A percentile compares a stretch with the other conserved stretches of the same genome.
These are phyloP conservation scores for Saguinus imperator DNA, from an alignment of 2,113 vertebrate genomes.

Conservation along the genomic window DNA sequence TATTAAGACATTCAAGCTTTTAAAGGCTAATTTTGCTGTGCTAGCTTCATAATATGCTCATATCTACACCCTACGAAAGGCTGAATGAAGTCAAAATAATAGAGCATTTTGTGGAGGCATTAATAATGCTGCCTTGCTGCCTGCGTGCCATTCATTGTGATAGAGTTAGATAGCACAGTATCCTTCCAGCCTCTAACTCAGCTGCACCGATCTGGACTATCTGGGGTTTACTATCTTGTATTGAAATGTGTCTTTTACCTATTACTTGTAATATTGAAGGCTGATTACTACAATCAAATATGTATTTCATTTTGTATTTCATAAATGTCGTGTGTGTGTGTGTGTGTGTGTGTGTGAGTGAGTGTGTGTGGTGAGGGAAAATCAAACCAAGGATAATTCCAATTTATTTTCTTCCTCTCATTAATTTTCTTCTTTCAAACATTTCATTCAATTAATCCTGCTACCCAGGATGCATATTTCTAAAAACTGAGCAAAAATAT, in stretches of 20 bases:
- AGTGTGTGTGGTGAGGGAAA: not conserved
- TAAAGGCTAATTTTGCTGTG: not conserved
- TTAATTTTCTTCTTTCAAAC: not conserved
- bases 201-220: slow-evolving; percentile 17
- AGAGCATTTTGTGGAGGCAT: not conserved
- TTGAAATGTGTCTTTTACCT: slow-evolving; percentile 38
- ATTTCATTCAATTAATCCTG: slow-evolving; percentile 34
- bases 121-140: slow-evolving; percentile 42
- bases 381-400: not conserved
- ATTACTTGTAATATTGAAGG: slow-evolving; percentile 35
- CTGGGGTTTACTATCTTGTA: slow-evolving; percentile 8
- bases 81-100: slow-evolving; percentile 48
- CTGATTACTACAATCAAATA: not conserved
- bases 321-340: not conserved
- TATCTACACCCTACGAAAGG: not conserved
- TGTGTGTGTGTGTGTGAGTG: too few species aligned
- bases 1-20: not conserved
- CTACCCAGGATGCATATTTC: not conserved
- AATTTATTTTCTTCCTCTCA: not conserved
- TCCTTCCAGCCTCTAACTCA: slow-evolving; percentile 52
- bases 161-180: not conserved
- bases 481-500: not conserved
- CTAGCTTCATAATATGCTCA: not conserved
- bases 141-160: not conserved
- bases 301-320: not conserved